Base-by-base conservation (phyloP, 2,888 invertebrate species). In the Dasypogon diadema region DNA sequence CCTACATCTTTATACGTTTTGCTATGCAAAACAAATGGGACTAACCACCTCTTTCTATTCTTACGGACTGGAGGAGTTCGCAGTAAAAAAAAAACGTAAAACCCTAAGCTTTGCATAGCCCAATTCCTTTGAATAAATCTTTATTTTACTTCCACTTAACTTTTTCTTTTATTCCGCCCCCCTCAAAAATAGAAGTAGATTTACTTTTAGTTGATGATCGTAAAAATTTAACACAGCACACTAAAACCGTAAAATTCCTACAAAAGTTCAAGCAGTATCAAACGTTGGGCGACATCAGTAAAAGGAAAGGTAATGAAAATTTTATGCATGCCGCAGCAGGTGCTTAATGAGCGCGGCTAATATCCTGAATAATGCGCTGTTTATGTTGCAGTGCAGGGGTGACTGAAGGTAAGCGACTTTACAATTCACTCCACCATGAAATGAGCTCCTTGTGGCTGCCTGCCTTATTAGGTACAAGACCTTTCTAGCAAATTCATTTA, bases 331-430 rank as follows among this genome's bases (percentile, higher is more conserved):
- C 65, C 46, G 65, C 46, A 65, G 65, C 65, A 65, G 65, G 46
- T 65, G 65, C 46, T 65, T 46, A 65, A 65, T 65, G 65, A 65
- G 65, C 65, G 22, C 65, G 65, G 46, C 65, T 65, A 65, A 65
- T 65, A 48, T 65, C 48, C 65, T 65, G 46, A 42, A 24, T 48
- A 65, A 65, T 65, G 22, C 26, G 12, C 54, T 54, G 54, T 54
- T 54, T 54, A 54, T 54, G 54, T 22, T 54, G 54, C 54, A 54
- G 8, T 22, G 54, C 22, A 12, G 18, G 1, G 42, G 8, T n/a
- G n/a, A 12, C 42, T 42, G 42, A 42, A 42, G 12, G 42, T 3
- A 42, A 42, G 12, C n/a, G 42, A 42, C 10, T 42, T 60, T 60
- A 60, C 60, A 37, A 37, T 37, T 37, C 60, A 60, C 37, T 60